Evolutionary conservation across 2,113 vertebrate species (phyloP).

Genomic region (Empidonax traillii): DNA sequence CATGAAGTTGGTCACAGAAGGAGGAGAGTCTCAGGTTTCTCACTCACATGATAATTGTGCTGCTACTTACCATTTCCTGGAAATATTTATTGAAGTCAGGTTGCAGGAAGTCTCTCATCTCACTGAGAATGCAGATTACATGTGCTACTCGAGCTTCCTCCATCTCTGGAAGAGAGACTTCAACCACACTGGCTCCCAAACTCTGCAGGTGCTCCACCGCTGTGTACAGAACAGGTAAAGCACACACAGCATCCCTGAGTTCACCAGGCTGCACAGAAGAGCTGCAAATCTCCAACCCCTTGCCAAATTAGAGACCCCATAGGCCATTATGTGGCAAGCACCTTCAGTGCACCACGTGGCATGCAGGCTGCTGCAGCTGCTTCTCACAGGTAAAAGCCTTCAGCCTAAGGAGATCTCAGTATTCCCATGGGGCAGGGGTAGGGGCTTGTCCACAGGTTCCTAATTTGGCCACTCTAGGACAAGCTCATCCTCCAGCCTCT

Average conservation of each 20-base stretch:
- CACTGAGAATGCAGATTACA: slow-evolving; percentile 57
- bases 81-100: slow-evolving; percentile 66
- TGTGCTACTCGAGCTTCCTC: slow-evolving; percentile 58
- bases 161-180: slow-evolving; percentile 63
- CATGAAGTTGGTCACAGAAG: background rate
- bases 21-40: background rate
- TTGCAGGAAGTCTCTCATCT: slow-evolving; percentile 67
- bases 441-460: background rate
- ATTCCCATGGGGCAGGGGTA: background rate
- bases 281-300: background rate
- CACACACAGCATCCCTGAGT: background rate
- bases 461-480: background rate
- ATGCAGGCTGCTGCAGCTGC: background rate
- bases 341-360: background rate
- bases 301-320: background rate
- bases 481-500: background rate
- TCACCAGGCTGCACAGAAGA: background rate
- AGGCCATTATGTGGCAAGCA: background rate
- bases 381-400: background rate
- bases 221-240: background rate
- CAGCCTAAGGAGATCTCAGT: background rate
- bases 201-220: slow-evolving; percentile 52
- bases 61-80: slow-evolving; percentile 56
- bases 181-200: slow-evolving; percentile 55
- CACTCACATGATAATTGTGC: background rate